Evolutionary conservation across 2,888 invertebrate genomes (phyloP), one percentile per base, ranked within the genome.

Genomic region (Orthosia incerta): DNA sequence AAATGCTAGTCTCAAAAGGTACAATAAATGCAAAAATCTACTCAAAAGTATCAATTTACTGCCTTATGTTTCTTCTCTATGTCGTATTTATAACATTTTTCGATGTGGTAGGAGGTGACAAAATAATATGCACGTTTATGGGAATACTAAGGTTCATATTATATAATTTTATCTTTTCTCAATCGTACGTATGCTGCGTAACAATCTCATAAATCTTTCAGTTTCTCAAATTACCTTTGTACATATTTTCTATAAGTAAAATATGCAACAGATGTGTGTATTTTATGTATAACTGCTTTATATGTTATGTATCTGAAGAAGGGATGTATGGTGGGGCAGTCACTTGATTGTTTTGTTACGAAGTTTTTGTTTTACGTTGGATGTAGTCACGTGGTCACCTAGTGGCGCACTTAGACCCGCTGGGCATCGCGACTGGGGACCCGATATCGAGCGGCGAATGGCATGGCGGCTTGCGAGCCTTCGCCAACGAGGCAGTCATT

Each of bases 371-470:
- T 87, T 85, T 81, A 90, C 91, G 88, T 90, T 91, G 89, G 89
- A 88, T 89, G 87, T 97, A 99, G 99, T 98, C 98, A 88, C 98
- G 99, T 93, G 99, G 99, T 93, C 99, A 99, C 97, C 98, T 99
- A 95, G 98, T 98, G 92, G 98, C 99, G 90, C 98, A 98, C 92
- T 97, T 99, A 96, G 99, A 99, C 96, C 99, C 99, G 81, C 97
- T 99, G 95, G 98, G 98, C 96, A 99, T 99, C 95, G 97, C 97
- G 94, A 97, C 97, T 94, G 97, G 97, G 88, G 97, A 97, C 93
- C 97, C 97, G 89, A 93, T 93, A 75, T 95, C 95, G 85, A 95
- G 95, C 91, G 92, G 94, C 89, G 95, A 96, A 89, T 95, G 95
- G 95, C 95, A 95, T 87, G 95, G 95, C 87, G 96, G 95, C 80